phyloP scores from a whole-genome alignment of 2,797 vertebrate genomes.

The Petrocephalus schoutedeni region DNA sequence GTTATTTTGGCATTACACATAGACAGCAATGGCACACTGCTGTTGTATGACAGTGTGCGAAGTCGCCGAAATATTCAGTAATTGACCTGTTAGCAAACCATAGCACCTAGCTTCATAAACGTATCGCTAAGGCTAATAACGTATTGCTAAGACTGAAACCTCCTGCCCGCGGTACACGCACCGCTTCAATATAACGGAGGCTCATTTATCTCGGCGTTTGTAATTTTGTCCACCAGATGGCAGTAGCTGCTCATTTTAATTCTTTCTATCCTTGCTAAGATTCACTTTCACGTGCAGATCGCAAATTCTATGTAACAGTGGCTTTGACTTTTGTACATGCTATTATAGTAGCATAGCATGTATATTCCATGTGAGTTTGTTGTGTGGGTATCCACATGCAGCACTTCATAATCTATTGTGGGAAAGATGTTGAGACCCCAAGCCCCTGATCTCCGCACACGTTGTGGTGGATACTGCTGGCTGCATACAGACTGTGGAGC shows the following conservation, averaged over 20 bases:
- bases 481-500: background rate
- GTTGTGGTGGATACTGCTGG: background rate
- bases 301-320: background rate
- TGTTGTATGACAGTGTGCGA: background rate
- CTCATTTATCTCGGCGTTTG: background rate
- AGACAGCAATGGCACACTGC: background rate
- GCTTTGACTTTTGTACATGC: background rate
- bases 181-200: background rate
- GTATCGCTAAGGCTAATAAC: too few relatives aligned
- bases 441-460: background rate
- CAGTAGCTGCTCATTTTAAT: background rate
- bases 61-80: background rate
- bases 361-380: background rate
- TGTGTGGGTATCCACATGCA: background rate
- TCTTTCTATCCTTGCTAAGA: background rate
- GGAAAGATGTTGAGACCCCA: background rate
- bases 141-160: background rate
- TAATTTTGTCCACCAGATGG: background rate
- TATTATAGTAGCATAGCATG: background rate
- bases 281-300: background rate
- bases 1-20: background rate
- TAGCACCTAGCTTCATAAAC: background rate
- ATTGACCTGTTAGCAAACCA: background rate
- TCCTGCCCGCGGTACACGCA: background rate
- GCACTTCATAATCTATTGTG: background rate